Conservation (phyloP, 2,113 vertebrate genomes). For the Podiceps cristatus region DNA sequence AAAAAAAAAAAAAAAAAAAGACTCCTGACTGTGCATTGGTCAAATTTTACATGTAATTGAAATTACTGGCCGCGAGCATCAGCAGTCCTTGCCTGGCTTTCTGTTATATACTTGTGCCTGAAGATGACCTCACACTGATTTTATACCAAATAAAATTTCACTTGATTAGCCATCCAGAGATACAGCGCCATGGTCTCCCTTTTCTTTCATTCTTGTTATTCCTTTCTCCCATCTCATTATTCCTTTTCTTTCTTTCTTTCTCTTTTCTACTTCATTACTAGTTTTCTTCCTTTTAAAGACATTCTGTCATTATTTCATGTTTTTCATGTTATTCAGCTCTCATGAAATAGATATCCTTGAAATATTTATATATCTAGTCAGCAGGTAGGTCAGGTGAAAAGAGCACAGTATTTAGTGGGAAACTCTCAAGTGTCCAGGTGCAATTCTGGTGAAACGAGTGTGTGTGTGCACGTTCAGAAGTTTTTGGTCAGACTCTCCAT, state of each 20-base stretch:
- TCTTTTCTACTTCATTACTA: background rate
- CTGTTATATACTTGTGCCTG: background rate
- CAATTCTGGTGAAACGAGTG: background rate
- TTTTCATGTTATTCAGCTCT: background rate
- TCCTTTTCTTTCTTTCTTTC: background rate
- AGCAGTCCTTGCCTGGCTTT: background rate
- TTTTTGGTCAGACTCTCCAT: background rate
- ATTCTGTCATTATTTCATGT: background rate
- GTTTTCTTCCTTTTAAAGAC: background rate
- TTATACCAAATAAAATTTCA: background rate
- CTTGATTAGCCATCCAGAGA: background rate
- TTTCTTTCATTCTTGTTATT: background rate
- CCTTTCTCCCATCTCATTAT: background rate
- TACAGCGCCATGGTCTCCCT: background rate
- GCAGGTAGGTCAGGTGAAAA: background rate
- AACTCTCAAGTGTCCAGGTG: background rate
- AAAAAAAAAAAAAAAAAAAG: no score
- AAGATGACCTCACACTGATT: background rate
- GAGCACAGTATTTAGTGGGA: background rate
- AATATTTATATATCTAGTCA: background rate
- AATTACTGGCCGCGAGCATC: background rate
- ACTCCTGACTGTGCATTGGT: background rate
- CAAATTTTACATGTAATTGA: background rate
- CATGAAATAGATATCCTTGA: background rate
- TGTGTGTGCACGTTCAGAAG: fast-evolving